Evolutionary conservation across 2,888 invertebrate species (phyloP).

Genomic region (Meandrusa payeni): DNA sequence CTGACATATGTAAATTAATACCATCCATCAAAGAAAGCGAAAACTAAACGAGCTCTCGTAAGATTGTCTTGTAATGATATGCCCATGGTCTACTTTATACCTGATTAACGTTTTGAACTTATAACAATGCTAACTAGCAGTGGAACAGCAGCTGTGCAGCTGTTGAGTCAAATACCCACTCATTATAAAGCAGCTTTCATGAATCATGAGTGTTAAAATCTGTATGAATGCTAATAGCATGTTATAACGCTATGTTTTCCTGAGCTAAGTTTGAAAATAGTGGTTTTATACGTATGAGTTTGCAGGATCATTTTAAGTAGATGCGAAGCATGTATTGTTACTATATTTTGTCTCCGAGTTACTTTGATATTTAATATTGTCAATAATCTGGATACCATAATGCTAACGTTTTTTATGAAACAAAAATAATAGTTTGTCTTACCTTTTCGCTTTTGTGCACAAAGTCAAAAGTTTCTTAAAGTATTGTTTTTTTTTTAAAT

Average conservation of each 20-base stretch:
- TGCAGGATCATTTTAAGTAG: too few species aligned
- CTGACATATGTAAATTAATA: constrained; percentile 45
- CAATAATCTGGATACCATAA: too few species aligned
- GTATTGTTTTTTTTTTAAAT: too few species aligned
- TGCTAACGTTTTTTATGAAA: too few species aligned
- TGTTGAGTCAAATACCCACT: constrained; percentile 18
- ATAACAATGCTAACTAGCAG: constrained; percentile 22
- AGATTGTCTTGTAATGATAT: constrained; percentile 31
- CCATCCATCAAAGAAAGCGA: constrained; percentile 53
- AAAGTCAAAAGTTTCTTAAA: too few species aligned
- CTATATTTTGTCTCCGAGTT: neutral
- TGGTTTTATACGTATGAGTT: too few species aligned
- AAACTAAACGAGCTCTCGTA: constrained; percentile 40
- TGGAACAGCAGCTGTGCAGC: constrained; percentile 15
- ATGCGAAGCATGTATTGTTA: too few species aligned
- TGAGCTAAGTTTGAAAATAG: neutral
- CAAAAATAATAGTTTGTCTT: too few species aligned
- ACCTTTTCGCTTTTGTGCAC: too few species aligned
- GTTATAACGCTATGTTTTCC: constrained; percentile 14
- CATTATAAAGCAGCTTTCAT: constrained; percentile 11
- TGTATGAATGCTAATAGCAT: constrained; percentile 19
- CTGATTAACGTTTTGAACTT: constrained; percentile 12
- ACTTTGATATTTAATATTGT: too few species aligned
- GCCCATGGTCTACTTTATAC: constrained; percentile 26
- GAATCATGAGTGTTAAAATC: constrained; percentile 23